Evolutionary conservation across 2,113 vertebrate genomes (phyloP).

Genomic region (Thinocorus orbignyianus): DNA sequence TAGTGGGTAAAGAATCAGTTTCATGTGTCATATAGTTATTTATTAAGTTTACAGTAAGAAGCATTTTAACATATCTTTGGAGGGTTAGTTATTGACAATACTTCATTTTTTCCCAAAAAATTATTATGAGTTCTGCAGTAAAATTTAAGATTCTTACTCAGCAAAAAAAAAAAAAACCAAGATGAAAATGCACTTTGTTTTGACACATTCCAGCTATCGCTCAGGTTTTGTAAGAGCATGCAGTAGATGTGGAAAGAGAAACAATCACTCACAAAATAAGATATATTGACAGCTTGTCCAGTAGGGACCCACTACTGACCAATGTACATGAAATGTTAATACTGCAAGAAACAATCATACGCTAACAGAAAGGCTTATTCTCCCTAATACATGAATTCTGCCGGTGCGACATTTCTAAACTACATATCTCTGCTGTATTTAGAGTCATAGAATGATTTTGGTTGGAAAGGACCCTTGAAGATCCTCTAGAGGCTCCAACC

Average conservation of each 20-base stretch:
- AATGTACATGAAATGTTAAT: background rate
- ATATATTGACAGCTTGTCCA: background rate
- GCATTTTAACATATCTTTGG: background rate
- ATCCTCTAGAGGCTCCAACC: background rate
- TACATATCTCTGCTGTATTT: background rate
- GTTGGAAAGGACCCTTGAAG: background rate
- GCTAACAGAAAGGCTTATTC: background rate
- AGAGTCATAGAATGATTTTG: background rate
- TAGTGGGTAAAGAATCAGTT: background rate
- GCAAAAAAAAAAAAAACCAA: background rate
- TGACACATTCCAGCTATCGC: background rate
- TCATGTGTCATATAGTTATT: background rate
- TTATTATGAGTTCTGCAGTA: background rate
- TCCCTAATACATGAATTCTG: background rate
- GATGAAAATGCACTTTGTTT: background rate
- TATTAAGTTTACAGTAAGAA: background rate
- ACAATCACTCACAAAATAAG: background rate
- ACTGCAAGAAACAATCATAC: background rate
- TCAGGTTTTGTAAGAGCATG: background rate
- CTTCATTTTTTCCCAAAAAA: background rate
- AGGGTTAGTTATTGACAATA: background rate
- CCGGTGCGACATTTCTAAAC: background rate
- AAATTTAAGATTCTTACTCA: background rate
- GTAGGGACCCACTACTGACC: background rate
- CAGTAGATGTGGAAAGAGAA: background rate